Percentiles rank a stretch among this genome's conserved stretches.
phyloP scores from a whole-genome alignment of 1,140 invertebrate genomes.

The Sinonovacula constricta region DNA sequence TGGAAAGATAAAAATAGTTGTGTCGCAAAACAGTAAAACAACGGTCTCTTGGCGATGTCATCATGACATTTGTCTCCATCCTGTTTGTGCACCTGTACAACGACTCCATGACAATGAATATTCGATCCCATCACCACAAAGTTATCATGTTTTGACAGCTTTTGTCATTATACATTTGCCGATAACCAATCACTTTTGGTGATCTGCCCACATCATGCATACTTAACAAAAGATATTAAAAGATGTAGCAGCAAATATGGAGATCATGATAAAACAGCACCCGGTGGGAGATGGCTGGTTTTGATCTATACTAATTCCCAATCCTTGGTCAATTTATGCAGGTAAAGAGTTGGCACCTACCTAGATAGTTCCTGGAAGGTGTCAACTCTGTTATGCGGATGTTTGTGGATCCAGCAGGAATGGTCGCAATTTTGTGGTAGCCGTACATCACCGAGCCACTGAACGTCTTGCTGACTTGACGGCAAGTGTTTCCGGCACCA shows the following conservation, averaged over 20 bases:
- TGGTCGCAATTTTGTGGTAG: slow-evolving; percentile 90
- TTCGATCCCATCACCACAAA: too few species aligned
- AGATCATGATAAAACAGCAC: too few species aligned
- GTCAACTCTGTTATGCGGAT: slow-evolving; percentile 90
- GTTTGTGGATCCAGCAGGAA: slow-evolving; percentile 91
- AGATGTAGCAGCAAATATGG: not conserved
- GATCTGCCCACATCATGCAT: not conserved
- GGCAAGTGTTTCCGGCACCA: slow-evolving; percentile 92
- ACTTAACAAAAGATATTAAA: not conserved
- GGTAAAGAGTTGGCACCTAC: too few species aligned
- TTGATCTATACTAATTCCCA: not conserved
- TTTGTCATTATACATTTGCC: too few species aligned
- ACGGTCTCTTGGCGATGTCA: not conserved
- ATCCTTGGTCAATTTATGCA: not conserved
- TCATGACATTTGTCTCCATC: too few species aligned
- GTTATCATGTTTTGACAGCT: too few species aligned
- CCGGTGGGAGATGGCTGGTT: too few species aligned
- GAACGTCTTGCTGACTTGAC: slow-evolving; percentile 89
- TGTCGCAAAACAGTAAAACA: not conserved
- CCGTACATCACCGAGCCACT: slow-evolving; percentile 87
- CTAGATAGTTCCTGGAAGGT: slow-evolving; percentile 90
- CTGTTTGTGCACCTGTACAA: too few species aligned
- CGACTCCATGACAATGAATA: too few species aligned
- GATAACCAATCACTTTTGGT: too few species aligned
- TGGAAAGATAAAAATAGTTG: not conserved